A percentile compares a stretch with the other conserved stretches of the same genome.
phyloP scores from a whole-genome alignment of 1,140 invertebrate species.

The Philaenus spumarius region DNA sequence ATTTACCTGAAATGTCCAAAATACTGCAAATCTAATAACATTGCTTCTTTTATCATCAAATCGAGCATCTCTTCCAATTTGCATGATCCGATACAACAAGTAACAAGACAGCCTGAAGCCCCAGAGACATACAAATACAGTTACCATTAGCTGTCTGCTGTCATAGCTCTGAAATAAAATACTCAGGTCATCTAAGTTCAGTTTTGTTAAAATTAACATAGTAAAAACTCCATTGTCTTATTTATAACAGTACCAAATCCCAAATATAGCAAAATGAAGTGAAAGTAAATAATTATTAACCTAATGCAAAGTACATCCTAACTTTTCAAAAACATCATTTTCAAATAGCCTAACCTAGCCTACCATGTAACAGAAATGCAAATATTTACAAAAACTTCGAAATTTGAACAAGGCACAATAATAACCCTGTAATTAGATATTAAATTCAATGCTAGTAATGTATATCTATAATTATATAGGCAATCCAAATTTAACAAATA shows the following conservation, averaged over 20 bases:
- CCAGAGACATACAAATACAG: slow-evolving; percentile 79
- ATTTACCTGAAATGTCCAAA: slow-evolving; percentile 83
- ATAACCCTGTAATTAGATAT: too few species aligned
- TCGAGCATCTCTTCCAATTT: slow-evolving; percentile 81
- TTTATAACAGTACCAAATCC: neutral
- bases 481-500: too few species aligned
- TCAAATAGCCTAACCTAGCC: neutral
- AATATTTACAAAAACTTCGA: too few species aligned
- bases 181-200: neutral
- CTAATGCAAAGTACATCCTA: neutral
- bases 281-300: neutral
- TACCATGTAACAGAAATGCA: too few species aligned
- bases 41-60: slow-evolving; percentile 85
- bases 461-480: too few species aligned
- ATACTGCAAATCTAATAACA: slow-evolving; percentile 76
- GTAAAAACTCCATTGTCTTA: neutral
- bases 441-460: too few species aligned
- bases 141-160: slow-evolving; percentile 80
- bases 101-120: slow-evolving; percentile 75
- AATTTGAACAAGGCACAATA: too few species aligned
- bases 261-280: too few species aligned
- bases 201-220: neutral
- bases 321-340: neutral
- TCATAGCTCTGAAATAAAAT: slow-evolving; percentile 60
- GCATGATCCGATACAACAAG: slow-evolving; percentile 78